These are phyloP conservation scores for Phoxinus dragarum DNA, from an alignment of 2,797 vertebrate species.

Conservation along the genomic window DNA sequence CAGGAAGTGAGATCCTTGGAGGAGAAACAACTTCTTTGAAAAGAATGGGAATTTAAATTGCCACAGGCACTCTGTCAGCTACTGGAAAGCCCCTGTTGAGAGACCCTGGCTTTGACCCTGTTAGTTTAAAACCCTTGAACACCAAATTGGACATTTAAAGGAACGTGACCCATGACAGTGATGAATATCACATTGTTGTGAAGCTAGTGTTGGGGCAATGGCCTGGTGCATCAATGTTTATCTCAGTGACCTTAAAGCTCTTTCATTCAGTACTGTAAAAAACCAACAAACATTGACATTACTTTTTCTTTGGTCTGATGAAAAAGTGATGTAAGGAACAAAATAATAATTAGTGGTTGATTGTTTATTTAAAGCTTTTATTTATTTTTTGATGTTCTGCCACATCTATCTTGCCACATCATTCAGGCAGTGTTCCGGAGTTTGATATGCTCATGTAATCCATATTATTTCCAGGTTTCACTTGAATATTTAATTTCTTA, in stretches of 20 bases:
- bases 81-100: conserved; percentile 44
- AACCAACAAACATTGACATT: background rate
- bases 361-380: background rate
- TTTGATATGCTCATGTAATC: background rate
- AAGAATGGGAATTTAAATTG: conserved; percentile 44
- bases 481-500: background rate
- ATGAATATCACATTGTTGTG: conserved; percentile 22
- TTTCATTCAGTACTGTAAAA: background rate
- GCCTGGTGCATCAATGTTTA: conserved; percentile 19
- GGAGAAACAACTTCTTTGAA: conserved; percentile 34
- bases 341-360: no score
- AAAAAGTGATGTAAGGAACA: background rate
- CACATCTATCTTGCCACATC: background rate
- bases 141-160: conserved; percentile 5
- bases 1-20: conserved; percentile 42
- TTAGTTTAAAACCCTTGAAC: conserved; percentile 19
- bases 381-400: background rate
- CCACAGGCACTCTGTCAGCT: conserved; percentile 19
- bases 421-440: background rate
- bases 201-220: conserved; percentile 9
- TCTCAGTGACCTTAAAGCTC: background rate
- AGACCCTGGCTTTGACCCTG: conserved; percentile 12
- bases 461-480: background rate
- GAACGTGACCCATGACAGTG: background rate
- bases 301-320: background rate